A percentile compares a stretch with the other conserved stretches of the same genome.
phyloP scores from a whole-genome alignment of 64 coral and sea anemone species.

The Orbicella faveolata region DNA sequence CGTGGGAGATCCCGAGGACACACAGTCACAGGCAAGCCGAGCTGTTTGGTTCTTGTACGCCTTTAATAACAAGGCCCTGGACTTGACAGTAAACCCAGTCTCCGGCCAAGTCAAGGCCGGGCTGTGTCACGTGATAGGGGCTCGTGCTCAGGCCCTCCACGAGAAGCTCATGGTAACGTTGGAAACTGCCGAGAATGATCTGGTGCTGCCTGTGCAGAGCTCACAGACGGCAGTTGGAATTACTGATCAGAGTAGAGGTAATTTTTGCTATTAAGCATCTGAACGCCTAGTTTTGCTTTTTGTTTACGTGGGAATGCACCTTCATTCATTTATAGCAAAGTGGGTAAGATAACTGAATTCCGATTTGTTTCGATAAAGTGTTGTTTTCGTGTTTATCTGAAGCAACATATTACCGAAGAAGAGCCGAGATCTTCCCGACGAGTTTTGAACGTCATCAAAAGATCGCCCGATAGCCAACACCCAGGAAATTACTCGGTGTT shows the following conservation, averaged over 20 bases:
- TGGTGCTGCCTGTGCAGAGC: constrained; percentile 17
- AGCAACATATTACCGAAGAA: too few species aligned
- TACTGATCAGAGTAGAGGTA: constrained; percentile 11
- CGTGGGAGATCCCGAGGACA: not conserved
- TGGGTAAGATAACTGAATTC: too few species aligned
- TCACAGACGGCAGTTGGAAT: constrained; percentile 37
- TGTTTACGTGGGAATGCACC: not conserved
- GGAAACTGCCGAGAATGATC: constrained; percentile 72
- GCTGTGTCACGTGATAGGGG: constrained; percentile 31
- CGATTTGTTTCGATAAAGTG: too few species aligned
- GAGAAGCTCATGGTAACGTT: constrained; percentile 77
- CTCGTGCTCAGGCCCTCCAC: constrained; percentile 66
- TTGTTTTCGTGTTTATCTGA: too few species aligned
- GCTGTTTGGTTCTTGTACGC: constrained; percentile 54
- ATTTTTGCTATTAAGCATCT: not conserved
- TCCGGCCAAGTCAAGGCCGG: constrained; percentile 43
- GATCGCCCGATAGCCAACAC: too few species aligned
- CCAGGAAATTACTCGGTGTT: too few species aligned
- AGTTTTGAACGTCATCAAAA: too few species aligned
- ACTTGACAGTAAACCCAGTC: constrained; percentile 26
- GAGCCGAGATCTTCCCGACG: too few species aligned
- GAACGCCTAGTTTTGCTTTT: not conserved
- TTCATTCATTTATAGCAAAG: too few species aligned
- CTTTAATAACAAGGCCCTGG: constrained; percentile 68
- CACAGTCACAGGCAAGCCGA: not conserved